Conservation (phyloP, 1,140 invertebrate species). For the Mycetomoellerius zeteki region DNA sequence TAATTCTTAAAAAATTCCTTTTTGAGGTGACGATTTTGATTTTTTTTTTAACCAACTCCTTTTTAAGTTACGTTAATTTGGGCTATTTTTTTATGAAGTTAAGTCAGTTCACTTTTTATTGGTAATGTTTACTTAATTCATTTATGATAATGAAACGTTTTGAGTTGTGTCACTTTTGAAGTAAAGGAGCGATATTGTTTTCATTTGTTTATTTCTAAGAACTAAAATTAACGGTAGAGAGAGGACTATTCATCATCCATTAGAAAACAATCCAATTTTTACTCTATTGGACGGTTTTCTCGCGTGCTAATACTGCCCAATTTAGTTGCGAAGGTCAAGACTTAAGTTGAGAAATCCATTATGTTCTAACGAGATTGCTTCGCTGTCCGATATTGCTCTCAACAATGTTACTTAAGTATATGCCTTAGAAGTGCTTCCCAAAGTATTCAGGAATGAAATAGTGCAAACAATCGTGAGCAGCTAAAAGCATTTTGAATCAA, state of each 20-base stretch:
- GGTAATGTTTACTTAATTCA: too few species aligned
- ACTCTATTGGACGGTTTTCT: slow-evolving; percentile 31
- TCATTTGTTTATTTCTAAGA: not conserved
- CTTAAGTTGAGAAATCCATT: slow-evolving; percentile 56
- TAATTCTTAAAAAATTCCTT: too few species aligned
- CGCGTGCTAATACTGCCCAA: not conserved
- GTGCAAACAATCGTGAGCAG: not conserved
- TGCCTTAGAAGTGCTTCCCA: not conserved
- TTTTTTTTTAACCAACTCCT: too few species aligned
- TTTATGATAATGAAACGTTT: too few species aligned
- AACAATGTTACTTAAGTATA: slow-evolving; percentile 40
- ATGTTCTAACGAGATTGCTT: slow-evolving; percentile 60
- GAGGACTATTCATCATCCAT: slow-evolving; percentile 4
- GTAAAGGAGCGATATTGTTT: too few species aligned
- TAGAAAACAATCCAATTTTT: not conserved
- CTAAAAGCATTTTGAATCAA: not conserved
- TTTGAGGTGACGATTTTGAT: too few species aligned
- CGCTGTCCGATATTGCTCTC: slow-evolving; percentile 31
- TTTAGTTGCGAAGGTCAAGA: slow-evolving; percentile 61
- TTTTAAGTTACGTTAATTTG: too few species aligned
- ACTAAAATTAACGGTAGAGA: not conserved
- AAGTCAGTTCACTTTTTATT: too few species aligned
- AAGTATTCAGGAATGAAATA: slow-evolving; percentile 35
- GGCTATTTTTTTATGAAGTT: too few species aligned
- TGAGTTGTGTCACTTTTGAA: too few species aligned